These are phyloP conservation scores for Eutolmus rufibarbis DNA, from an alignment of 2,888 invertebrate genomes.

Conservation along the genomic window DNA sequence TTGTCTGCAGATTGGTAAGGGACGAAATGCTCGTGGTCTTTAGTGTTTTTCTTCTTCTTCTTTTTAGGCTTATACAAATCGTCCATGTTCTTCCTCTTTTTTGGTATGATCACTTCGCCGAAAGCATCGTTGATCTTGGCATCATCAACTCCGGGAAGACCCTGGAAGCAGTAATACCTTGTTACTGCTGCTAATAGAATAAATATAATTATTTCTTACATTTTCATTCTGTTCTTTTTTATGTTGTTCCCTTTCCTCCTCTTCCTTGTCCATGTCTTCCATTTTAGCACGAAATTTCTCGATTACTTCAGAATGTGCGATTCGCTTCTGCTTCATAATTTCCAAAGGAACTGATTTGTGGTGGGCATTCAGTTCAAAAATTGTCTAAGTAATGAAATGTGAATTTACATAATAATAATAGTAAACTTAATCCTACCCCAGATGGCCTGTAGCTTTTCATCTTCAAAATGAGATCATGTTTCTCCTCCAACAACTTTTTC, in stretches of 20 bases:
- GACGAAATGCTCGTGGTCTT: slow-evolving; percentile 84
- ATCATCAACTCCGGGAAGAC: slow-evolving; percentile 62
- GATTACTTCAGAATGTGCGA: slow-evolving; percentile 69
- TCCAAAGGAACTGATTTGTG: slow-evolving; percentile 78
- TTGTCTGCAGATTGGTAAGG: slow-evolving; percentile 85
- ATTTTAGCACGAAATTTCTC: slow-evolving; percentile 61
- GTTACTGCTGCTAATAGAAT: neutral
- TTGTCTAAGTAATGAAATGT: slow-evolving; percentile 71
- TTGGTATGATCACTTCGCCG: slow-evolving; percentile 66
- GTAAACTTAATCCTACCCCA: slow-evolving; percentile 54
- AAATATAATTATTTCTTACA: neutral
- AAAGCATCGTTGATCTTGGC: slow-evolving; percentile 69
- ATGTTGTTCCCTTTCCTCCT: slow-evolving; percentile 49
- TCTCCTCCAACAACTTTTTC: slow-evolving; percentile 55
- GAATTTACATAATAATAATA: neutral
- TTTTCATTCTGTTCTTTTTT: neutral
- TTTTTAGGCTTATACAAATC: slow-evolving; percentile 67
- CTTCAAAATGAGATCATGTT: slow-evolving; percentile 57
- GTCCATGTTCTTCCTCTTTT: slow-evolving; percentile 65
- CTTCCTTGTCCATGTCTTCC: slow-evolving; percentile 55
- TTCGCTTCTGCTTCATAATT: slow-evolving; percentile 89
- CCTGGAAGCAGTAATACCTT: neutral
- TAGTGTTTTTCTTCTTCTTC: slow-evolving; percentile 62
- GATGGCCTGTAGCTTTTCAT: slow-evolving; percentile 60
- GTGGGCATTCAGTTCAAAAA: slow-evolving; percentile 89